Evolutionary conservation across 2,888 invertebrate species (phyloP).

Genomic region (Stictocephala bisonia): DNA sequence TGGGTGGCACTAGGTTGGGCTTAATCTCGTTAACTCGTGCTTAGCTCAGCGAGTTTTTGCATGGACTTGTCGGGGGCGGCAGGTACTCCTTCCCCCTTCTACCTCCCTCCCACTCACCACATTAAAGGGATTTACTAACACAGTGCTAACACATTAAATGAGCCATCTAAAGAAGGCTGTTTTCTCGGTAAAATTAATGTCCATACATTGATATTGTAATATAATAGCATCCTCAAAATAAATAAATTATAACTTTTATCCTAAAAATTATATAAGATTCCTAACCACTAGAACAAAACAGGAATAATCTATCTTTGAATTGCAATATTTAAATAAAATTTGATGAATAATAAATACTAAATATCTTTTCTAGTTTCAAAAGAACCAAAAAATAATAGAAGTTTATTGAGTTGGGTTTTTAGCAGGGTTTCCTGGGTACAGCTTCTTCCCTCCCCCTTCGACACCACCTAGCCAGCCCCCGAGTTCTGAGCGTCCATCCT

Average conservation of each 20-base stretch:
- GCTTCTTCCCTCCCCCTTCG: slow-evolving; percentile 66
- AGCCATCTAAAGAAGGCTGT: slow-evolving; percentile 21
- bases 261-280: too few species aligned
- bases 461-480: slow-evolving; percentile 63
- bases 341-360: too few species aligned
- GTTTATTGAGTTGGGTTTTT: slow-evolving; percentile 42
- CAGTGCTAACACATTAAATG: too few species aligned
- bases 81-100: not conserved
- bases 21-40: not conserved
- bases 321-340: too few species aligned
- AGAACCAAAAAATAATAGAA: too few species aligned
- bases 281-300: too few species aligned
- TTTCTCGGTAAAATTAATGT: slow-evolving; percentile 5
- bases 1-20: too few species aligned
- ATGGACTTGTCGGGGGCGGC: not conserved
- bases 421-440: slow-evolving; percentile 66
- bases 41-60: not conserved
- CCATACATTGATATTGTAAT: not conserved
- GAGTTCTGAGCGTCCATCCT: slow-evolving; percentile 69
- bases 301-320: too few species aligned
- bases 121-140: not conserved
- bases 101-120: not conserved
- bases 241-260: too few species aligned
- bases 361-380: too few species aligned
- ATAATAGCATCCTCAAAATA: too few species aligned